These are phyloP conservation scores for Osmoderma eremita DNA, from an alignment of 2,888 invertebrate genomes.

Conservation along the genomic window DNA sequence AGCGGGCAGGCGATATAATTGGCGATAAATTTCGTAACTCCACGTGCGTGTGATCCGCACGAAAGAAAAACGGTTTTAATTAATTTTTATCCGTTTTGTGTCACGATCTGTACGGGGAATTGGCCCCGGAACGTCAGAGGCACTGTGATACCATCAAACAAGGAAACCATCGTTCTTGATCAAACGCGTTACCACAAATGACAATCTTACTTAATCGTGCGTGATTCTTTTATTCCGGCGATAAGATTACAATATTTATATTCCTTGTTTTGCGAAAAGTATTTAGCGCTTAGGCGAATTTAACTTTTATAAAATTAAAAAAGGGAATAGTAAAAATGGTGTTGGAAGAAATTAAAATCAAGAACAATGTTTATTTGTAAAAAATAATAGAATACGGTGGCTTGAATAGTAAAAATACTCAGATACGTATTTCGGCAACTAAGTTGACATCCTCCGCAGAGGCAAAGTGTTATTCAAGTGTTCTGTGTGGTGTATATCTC, in stretches of 20 bases:
- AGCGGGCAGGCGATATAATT: conserved; percentile 4
- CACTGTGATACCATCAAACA: background rate
- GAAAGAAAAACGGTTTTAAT: conserved; percentile 22
- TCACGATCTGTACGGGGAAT: conserved; percentile 11
- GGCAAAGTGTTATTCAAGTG: no score
- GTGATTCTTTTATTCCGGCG: background rate
- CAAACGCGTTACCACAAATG: background rate
- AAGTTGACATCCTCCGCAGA: no score
- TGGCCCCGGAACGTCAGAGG: background rate
- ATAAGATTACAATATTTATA: background rate
- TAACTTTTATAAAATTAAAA: no score
- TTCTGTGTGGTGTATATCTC: no score
- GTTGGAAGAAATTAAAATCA: no score
- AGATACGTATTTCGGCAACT: no score
- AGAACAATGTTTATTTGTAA: no score
- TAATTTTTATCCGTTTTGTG: conserved; percentile 14
- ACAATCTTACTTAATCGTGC: background rate
- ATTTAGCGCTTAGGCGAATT: no score
- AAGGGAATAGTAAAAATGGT: no score
- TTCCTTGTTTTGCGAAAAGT: no score
- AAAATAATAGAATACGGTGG: no score
- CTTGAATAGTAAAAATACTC: no score
- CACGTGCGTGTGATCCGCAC: background rate
- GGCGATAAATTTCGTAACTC: conserved; percentile 20
- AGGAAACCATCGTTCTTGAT: background rate